Evolutionary conservation across 2,888 invertebrate species (phyloP).

Genomic region (Andrena trimmerana): DNA sequence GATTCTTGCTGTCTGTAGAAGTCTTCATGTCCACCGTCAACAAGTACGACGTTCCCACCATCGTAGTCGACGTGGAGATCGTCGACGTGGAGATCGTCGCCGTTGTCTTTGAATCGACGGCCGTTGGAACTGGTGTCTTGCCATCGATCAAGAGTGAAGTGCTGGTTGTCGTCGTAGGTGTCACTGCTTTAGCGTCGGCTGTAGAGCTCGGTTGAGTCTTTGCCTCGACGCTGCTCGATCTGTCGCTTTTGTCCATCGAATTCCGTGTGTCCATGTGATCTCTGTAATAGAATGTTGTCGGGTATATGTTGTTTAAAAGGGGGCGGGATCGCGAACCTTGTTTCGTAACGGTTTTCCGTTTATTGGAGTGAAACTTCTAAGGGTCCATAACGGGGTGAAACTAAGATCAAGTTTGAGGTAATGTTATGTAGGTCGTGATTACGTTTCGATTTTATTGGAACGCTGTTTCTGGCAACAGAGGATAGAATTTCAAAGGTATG

Average conservation of each 20-base stretch:
- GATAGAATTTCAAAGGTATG: too few species aligned
- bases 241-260: constrained; percentile 76
- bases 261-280: constrained; percentile 81
- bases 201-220: constrained; percentile 52
- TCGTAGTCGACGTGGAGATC: constrained; percentile 69
- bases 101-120: constrained; percentile 85
- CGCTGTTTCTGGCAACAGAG: too few species aligned
- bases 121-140: constrained; percentile 72
- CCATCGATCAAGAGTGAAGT: constrained; percentile 78
- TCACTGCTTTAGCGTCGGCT: constrained; percentile 64
- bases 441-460: too few species aligned
- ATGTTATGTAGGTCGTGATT: too few species aligned
- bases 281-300: constrained; percentile 62
- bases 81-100: constrained; percentile 81
- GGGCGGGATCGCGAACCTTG: too few species aligned
- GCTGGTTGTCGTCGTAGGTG: constrained; percentile 86
- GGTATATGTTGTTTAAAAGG: too few species aligned
- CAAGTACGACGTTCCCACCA: constrained; percentile 78
- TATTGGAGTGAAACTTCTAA: too few species aligned
- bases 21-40: constrained; percentile 63
- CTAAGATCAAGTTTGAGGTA: too few species aligned
- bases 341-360: too few species aligned
- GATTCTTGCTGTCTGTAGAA: constrained; percentile 56
- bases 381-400: too few species aligned
- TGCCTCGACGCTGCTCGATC: constrained; percentile 71